Evolutionary conservation across 2,113 vertebrate species (phyloP).

Genomic region (Rhadina sibilatrix): DNA sequence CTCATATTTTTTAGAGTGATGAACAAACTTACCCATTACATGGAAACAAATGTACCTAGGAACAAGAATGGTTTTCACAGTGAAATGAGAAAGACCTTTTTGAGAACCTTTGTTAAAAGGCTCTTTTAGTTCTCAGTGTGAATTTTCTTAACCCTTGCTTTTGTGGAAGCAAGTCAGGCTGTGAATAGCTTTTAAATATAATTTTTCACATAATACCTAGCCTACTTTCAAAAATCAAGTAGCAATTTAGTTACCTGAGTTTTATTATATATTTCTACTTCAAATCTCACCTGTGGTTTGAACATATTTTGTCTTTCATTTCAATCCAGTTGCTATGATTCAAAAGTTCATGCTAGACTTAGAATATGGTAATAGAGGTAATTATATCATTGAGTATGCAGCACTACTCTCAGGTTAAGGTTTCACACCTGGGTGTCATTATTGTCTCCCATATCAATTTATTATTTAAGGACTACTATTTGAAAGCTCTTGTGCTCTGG

Average conservation of each 20-base stretch:
- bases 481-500: conserved; percentile 66
- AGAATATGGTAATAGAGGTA: conserved; percentile 73
- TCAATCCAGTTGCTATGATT: conserved; percentile 61
- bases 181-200: conserved; percentile 39
- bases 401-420: conserved; percentile 59
- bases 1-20: background rate
- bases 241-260: conserved; percentile 61
- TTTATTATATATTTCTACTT: conserved; percentile 56
- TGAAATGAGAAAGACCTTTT: background rate
- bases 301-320: conserved; percentile 62
- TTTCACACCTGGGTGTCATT: conserved; percentile 79
- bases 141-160: conserved; percentile 49
- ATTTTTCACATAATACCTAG: conserved; percentile 29
- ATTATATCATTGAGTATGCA: conserved; percentile 71
- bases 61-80: background rate
- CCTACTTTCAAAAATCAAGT: conserved; percentile 61
- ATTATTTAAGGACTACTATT: conserved; percentile 78
- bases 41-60: background rate
- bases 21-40: background rate
- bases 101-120: conserved; percentile 3
- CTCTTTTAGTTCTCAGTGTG: background rate
- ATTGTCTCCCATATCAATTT: conserved; percentile 74
- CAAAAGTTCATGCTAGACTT: conserved; percentile 48
- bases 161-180: background rate
- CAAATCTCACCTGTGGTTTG: conserved; percentile 46